These are phyloP conservation scores for Calidris pugnax DNA, from an alignment of 2,113 vertebrate species.

Conservation along the genomic window DNA sequence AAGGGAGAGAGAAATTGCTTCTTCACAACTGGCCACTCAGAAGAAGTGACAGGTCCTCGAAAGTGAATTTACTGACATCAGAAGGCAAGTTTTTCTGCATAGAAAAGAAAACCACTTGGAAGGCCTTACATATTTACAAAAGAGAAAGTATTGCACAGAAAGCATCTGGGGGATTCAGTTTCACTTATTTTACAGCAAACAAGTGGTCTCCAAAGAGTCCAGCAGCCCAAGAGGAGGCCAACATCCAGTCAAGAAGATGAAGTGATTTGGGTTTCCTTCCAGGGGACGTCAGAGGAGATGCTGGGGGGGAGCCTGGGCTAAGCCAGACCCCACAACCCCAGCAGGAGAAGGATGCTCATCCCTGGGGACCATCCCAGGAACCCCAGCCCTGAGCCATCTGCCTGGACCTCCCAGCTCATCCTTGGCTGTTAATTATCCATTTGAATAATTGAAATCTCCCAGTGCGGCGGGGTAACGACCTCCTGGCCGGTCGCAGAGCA, in stretches of 20 bases:
- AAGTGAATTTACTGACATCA: not conserved
- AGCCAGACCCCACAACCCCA: rapidly evolving
- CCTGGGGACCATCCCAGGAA: not conserved
- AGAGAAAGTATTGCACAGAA: not conserved
- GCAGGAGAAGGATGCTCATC: not conserved
- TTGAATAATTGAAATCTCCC: not conserved
- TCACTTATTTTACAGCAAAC: not conserved
- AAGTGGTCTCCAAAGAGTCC: rapidly evolving
- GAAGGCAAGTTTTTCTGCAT: not conserved
- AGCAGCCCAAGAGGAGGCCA: not conserved
- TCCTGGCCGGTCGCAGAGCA: not conserved
- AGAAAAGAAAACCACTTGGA: not conserved
- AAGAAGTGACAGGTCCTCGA: not conserved
- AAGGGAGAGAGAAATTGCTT: not conserved
- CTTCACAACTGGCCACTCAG: not conserved
- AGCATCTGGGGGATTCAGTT: not conserved
- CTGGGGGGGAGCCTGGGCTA: not conserved
- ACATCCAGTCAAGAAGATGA: not conserved
- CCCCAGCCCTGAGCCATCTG: not conserved
- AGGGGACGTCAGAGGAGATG: not conserved
- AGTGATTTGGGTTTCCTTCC: not conserved
- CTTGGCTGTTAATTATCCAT: not conserved
- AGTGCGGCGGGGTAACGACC: rapidly evolving
- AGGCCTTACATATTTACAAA: not conserved
- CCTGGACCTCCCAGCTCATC: not conserved